Conservation (phyloP, 2,888 invertebrate genomes). For the Caenorhabditis macrosperma region DNA sequence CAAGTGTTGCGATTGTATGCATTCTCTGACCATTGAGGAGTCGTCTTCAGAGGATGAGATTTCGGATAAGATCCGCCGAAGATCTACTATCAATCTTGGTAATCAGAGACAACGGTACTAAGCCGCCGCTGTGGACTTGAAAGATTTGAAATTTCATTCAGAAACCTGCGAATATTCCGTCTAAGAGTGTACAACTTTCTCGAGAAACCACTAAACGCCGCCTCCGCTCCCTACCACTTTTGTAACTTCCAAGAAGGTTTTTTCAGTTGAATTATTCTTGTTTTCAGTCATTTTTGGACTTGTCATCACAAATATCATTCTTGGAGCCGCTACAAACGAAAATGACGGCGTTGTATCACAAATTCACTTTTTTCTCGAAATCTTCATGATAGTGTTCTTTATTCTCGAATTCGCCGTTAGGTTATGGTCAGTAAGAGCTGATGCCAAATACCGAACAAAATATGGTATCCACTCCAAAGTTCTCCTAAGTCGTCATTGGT, state of each 20-base stretch:
- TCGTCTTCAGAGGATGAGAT: slow-evolving; percentile 33
- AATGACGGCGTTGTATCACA: slow-evolving; percentile 38
- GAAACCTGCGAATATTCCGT: slow-evolving; percentile 56
- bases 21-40: slow-evolving; percentile 44
- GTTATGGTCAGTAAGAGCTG: slow-evolving; percentile 74
- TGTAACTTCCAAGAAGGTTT: slow-evolving; percentile 45
- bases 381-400: slow-evolving; percentile 71
- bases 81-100: slow-evolving; percentile 57
- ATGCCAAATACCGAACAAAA: slow-evolving; percentile 71
- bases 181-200: slow-evolving; percentile 69
- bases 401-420: slow-evolving; percentile 70
- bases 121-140: background rate
- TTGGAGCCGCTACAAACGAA: slow-evolving; percentile 62
- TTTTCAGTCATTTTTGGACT: slow-evolving; percentile 62
- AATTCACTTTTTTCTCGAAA: slow-evolving; percentile 67
- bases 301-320: slow-evolving; percentile 61
- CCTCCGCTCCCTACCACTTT: slow-evolving; percentile 69
- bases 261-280: background rate
- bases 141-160: background rate
- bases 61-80: slow-evolving; percentile 46
- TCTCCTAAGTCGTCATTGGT: background rate
- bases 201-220: slow-evolving; percentile 67
- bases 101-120: slow-evolving; percentile 50
- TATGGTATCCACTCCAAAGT: slow-evolving; percentile 48
- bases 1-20: slow-evolving; percentile 27